Base-by-base conservation (phyloP, 2,888 invertebrate genomes). In the Zhuqinia jingwanae region DNA sequence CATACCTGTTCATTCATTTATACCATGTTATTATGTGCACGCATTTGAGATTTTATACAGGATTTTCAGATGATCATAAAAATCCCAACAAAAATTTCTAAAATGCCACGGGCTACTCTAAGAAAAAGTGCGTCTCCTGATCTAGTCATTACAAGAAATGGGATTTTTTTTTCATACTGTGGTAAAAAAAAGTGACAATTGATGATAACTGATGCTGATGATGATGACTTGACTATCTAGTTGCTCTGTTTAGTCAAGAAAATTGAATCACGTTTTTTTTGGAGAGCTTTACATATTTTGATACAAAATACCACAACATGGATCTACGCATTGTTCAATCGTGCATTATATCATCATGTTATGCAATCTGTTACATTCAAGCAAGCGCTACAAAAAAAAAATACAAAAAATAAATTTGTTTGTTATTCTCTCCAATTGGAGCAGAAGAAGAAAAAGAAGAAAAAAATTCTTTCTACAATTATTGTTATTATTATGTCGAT, bases 281-380 rank as follows among this genome's bases (percentile, higher is more conserved):
- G 2, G 30, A 63, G 30, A 30, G 27, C 27, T 63, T 63, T 63
- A 63, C 60, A 27, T 63, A 63, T 63, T 63, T 20, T 10, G 60
- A 63, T 5, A n/a, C n/a, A n/a, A n/a, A n/a, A 6, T 17, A 25
- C 6, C 25, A 13, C 17, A 17, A 5, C 25, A 25, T 17, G 58
- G 53, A 5, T n/a, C n/a, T n/a, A n/a, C n/a, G n/a, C n/a, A n/a
- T n/a, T 13, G 25, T 58, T 3, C 20, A 53, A 58, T 58, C 22
- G 11, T 25, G 11, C 25, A n/a, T n/a, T n/a, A n/a, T n/a, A n/a
- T n/a, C n/a, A n/a, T n/a, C n/a, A n/a, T n/a, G n/a, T 58, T 58
- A 17, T 17, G 30, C 11, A 60, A 60, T 60, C 10, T 60, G 60
- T 60, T 60, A 30, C 30, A 60, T n/a, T n/a, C 22, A 56, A 56